Evolutionary conservation across 1,140 invertebrate species (phyloP).

Genomic region (Papilio polyxenes): DNA sequence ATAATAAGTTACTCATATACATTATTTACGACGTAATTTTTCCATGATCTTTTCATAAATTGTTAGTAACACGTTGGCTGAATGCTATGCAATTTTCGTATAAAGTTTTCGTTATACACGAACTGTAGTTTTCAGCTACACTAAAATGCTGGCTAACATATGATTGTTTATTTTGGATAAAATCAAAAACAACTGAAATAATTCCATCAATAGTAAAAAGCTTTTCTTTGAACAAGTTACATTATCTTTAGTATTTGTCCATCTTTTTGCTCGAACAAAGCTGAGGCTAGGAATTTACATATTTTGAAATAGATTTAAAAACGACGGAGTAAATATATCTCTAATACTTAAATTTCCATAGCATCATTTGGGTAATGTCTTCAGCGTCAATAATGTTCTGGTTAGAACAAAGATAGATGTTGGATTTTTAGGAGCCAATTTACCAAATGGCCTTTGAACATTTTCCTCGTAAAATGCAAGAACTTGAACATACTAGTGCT

Average conservation of each 20-base stretch:
- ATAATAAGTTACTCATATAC: background rate
- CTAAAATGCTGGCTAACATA: background rate
- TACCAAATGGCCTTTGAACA: background rate
- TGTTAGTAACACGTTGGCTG: too few species aligned
- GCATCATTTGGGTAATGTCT: background rate
- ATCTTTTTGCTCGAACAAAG: background rate
- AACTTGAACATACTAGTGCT: too few species aligned
- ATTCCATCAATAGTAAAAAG: background rate
- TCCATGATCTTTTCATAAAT: too few species aligned
- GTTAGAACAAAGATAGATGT: background rate
- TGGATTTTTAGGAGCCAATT: background rate
- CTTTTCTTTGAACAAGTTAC: background rate
- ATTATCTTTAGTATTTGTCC: background rate
- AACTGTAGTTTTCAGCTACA: background rate
- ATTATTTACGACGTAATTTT: background rate
- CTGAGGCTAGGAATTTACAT: background rate
- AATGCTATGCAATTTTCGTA: background rate
- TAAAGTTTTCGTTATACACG: background rate
- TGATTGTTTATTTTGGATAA: background rate
- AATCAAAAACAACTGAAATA: background rate
- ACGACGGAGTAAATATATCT: background rate
- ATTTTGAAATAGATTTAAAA: background rate
- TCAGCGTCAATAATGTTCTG: background rate
- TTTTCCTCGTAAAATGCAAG: too few species aligned
- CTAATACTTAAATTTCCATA: background rate